These are phyloP conservation scores for Hydropsyche tenuis DNA, from an alignment of 1,140 invertebrate species.

Conservation along the genomic window DNA sequence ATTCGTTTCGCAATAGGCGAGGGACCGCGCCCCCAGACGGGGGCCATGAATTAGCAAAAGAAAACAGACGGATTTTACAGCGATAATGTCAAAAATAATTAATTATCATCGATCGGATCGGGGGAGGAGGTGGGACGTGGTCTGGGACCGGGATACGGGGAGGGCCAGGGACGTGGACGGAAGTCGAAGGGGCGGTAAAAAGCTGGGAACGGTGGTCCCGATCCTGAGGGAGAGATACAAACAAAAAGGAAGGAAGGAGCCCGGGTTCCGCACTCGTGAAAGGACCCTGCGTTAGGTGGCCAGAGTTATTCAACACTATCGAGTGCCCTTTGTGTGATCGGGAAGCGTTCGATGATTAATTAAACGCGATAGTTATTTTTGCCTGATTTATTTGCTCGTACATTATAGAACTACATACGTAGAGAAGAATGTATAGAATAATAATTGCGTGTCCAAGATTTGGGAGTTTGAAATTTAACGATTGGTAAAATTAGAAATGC, in stretches of 20 bases:
- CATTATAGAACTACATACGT: too few relatives aligned
- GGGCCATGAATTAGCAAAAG: slow-evolving; percentile 64
- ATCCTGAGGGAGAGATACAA: slow-evolving; percentile 52
- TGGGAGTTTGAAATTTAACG: background rate
- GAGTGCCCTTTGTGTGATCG: slow-evolving; percentile 15
- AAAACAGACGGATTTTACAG: slow-evolving; percentile 63
- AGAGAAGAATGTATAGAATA: too few relatives aligned
- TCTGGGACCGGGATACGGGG: slow-evolving; percentile 53
- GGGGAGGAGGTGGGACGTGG: slow-evolving; percentile 56
- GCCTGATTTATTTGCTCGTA: too few relatives aligned
- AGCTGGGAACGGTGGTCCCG: slow-evolving; percentile 57
- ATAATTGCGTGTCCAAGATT: too few relatives aligned
- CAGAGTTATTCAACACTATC: slow-evolving; percentile 31
- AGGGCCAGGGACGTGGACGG: slow-evolving; percentile 56
- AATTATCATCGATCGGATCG: slow-evolving; percentile 66
- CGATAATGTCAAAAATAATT: slow-evolving; percentile 68
- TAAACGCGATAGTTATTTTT: background rate
- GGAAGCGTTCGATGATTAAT: background rate
- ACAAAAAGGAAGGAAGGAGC: slow-evolving; percentile 33
- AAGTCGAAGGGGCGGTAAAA: slow-evolving; percentile 52
- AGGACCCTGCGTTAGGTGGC: slow-evolving; percentile 8
- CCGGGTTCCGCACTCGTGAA: slow-evolving; percentile 5
- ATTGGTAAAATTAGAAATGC: background rate
- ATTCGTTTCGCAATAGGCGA: slow-evolving; percentile 6
- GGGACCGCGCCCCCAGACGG: slow-evolving; percentile 53